phyloP scores from a whole-genome alignment of 1,140 invertebrate species.

The Drosophila tani region DNA sequence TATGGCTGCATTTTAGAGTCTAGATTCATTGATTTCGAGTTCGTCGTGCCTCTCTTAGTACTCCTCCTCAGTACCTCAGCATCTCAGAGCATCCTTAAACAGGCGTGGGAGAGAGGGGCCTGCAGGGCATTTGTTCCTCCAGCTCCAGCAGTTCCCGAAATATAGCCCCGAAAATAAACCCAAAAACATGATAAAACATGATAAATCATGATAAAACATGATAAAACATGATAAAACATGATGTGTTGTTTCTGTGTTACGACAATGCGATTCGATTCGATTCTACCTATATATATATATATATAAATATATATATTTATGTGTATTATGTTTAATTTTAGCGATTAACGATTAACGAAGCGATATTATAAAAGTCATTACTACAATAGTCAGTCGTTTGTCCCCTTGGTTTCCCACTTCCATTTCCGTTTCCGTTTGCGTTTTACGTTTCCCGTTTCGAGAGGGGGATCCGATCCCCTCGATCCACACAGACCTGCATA shows the following conservation, averaged over 20 bases:
- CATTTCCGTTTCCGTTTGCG: constrained; percentile 8
- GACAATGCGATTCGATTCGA: constrained; percentile 20
- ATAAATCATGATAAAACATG: too few relatives aligned
- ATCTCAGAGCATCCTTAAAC: neutral
- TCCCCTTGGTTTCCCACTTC: constrained; percentile 11
- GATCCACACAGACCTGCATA: too few relatives aligned
- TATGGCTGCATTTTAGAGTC: constrained; percentile 54
- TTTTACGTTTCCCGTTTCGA: constrained; percentile 6
- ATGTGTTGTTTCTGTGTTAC: constrained; percentile 20
- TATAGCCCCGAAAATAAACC: constrained; percentile 4
- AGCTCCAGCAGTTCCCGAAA: constrained; percentile 9
- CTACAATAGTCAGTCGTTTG: constrained; percentile 35
- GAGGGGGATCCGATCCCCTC: too few relatives aligned
- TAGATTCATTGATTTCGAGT: constrained; percentile 22
- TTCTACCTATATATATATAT: constrained; percentile 9
- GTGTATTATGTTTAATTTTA: constrained; percentile 49
- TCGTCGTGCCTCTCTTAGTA: constrained; percentile 1
- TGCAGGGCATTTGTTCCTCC: constrained; percentile 31
- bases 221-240: too few relatives aligned
- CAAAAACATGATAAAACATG: too few relatives aligned
- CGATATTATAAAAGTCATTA: constrained; percentile 55
- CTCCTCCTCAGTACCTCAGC: constrained; percentile 12
- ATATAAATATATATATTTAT: constrained; percentile 20
- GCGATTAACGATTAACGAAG: constrained; percentile 43
- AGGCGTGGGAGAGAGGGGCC: neutral